Evolutionary conservation across 92 coral and sea anemone genomes (phyloP), one percentile per base, ranked within the genome.

Genomic region (Paragorgia papillata): DNA sequence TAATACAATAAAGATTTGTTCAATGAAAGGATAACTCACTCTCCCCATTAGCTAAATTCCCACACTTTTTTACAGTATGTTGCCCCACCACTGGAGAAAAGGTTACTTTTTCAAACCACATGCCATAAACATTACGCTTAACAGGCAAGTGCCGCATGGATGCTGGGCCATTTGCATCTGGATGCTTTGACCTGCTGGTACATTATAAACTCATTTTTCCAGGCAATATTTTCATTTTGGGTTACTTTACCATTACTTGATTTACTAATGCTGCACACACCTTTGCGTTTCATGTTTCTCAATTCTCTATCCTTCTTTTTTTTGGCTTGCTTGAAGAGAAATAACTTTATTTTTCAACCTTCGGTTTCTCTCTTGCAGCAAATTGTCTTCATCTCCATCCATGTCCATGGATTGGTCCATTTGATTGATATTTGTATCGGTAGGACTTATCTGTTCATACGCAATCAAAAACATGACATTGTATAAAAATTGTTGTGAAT

Each of bases 241-340:
- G 12, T 4, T n/a, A n/a, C n/a, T n/a, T n/a, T n/a, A n/a, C n/a
- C 12, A 37, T 15, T 46, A 7, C n/a, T 2, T 7, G 7, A 6
- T 46, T 2, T 2, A 46, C 2, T 37, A 2, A 6, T 2, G 15
- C 2, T 65, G 30, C 54, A 65, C 54, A 65, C 54, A 65, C 73
- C 73, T 65, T 22, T 65, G 18, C 73, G 54, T 65, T 65, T 65
- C 73, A 65, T 6, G 19, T 39, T 65, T 65, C 53, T 65, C 53
- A 65, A 13, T 62, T 65, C 12, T n/a, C 12, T n/a, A 9, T 13
- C 37, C 15, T 25, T 24, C 50, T 33, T 65, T 14, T 29, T 37
- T 22, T 65, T 65, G 9, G 9, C 8, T 65, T 34, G 27, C 73
- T 65, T 65, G 51, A 15, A 65, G 73, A 34, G 53, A 35, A 1